A percentile compares a stretch with the other conserved stretches of the same genome.
These are phyloP conservation scores for Lasius fuliginosus DNA, from an alignment of 2,888 invertebrate genomes.

Conservation along the genomic window DNA sequence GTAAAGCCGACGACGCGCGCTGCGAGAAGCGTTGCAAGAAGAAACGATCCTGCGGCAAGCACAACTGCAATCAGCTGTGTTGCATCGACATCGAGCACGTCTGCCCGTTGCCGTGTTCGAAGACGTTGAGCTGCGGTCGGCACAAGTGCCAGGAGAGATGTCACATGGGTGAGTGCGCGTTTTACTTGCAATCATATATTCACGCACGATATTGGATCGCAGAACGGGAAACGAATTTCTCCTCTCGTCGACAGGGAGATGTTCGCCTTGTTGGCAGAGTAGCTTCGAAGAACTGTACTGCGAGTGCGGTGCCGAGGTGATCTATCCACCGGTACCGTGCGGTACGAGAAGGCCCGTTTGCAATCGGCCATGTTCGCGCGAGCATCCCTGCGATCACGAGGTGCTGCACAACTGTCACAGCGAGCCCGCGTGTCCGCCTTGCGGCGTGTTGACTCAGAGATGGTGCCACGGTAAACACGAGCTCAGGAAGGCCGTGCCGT, in stretches of 20 bases:
- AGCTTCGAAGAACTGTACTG: constrained; percentile 96
- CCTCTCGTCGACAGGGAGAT: constrained; percentile 77
- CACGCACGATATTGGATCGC: background rate
- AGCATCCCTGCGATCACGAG: constrained; percentile 93
- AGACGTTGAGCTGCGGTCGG: constrained; percentile 93
- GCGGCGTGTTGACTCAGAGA: constrained; percentile 94
- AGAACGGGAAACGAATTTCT: background rate
- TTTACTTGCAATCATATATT: background rate
- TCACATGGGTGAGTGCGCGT: constrained; percentile 90
- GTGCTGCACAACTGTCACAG: constrained; percentile 95
- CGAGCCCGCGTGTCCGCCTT: constrained; percentile 92
- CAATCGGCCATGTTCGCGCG: constrained; percentile 91
- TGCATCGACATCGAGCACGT: constrained; percentile 95
- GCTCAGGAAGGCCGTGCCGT: constrained; percentile 95
- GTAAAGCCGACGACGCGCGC: constrained; percentile 91
- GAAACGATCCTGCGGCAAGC: constrained; percentile 94
- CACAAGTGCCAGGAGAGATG: constrained; percentile 96
- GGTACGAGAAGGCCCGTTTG: constrained; percentile 96
- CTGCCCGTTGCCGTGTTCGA: constrained; percentile 94
- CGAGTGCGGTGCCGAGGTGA: constrained; percentile 95
- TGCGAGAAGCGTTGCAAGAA: constrained; percentile 97
- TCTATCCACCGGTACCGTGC: constrained; percentile 97
- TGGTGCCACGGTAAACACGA: constrained; percentile 94
- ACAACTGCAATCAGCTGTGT: constrained; percentile 96
- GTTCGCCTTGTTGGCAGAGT: constrained; percentile 83